Percentiles rank a stretch among this genome's conserved stretches.
Conservation (phyloP, 1,140 invertebrate species). For the Drosophila sturtevanti region DNA sequence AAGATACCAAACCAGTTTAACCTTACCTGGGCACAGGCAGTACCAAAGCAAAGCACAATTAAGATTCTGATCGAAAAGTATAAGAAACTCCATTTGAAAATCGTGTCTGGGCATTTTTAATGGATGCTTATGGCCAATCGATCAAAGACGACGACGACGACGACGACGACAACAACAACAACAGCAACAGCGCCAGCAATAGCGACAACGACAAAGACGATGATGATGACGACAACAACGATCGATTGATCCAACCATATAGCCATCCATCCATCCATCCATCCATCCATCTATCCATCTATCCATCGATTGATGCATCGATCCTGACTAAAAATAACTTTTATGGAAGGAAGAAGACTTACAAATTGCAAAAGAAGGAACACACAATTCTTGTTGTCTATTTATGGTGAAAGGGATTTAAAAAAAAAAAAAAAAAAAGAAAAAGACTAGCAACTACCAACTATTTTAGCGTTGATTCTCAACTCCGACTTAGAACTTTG, state of each 20-base stretch:
- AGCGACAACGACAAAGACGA: neutral
- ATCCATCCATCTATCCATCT: neutral
- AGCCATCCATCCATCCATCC: neutral
- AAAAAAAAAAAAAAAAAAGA: too few species aligned
- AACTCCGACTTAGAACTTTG: slow-evolving; percentile 34
- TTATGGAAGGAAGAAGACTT: slow-evolving; percentile 28
- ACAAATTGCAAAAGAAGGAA: slow-evolving; percentile 58
- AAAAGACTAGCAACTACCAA: too few species aligned
- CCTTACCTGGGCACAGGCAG: neutral
- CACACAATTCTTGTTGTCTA: slow-evolving; percentile 51
- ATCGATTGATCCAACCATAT: neutral
- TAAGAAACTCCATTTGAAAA: slow-evolving; percentile 50
- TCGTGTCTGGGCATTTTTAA: slow-evolving; percentile 47
- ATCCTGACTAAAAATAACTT: slow-evolving; percentile 24
- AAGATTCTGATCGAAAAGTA: slow-evolving; percentile 47
- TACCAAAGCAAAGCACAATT: slow-evolving; percentile 39
- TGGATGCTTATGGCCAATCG: slow-evolving; percentile 54
- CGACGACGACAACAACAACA: neutral
- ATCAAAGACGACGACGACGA: slow-evolving; percentile 26
- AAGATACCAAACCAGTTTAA: slow-evolving; percentile 2
- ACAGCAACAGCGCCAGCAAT: too few species aligned
- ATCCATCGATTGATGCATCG: slow-evolving; percentile 7
- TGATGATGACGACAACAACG: neutral
- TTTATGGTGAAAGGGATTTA: slow-evolving; percentile 55
- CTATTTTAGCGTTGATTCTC: neutral